Conservation (phyloP, 2,113 vertebrate species). For the Mesocricetus auratus region DNA sequence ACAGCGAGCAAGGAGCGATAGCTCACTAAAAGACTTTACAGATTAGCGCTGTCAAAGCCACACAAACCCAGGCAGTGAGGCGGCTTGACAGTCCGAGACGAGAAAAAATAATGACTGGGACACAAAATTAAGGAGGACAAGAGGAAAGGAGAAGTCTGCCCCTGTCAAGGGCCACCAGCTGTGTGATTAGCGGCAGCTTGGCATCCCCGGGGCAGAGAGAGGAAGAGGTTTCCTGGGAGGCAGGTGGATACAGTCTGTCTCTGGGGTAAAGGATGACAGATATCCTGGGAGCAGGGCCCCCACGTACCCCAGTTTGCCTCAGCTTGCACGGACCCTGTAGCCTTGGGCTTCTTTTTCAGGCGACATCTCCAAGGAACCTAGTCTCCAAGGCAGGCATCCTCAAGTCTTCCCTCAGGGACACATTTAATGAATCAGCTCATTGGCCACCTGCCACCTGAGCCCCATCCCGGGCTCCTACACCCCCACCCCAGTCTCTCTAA, state of each 20-base stretch:
- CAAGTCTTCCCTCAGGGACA: constrained; percentile 71
- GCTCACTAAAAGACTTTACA: neutral
- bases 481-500: constrained; percentile 33
- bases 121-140: neutral
- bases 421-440: constrained; percentile 74
- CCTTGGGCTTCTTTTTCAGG: constrained; percentile 32
- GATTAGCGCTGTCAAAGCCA: constrained; percentile 39
- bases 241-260: neutral
- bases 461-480: neutral
- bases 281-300: neutral
- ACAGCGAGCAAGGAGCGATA: neutral
- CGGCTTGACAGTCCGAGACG: neutral
- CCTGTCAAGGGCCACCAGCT: constrained; percentile 35
- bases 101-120: constrained; percentile 2
- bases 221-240: neutral
- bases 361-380: constrained; percentile 28
- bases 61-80: neutral
- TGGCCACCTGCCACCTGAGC: constrained; percentile 76
- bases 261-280: neutral
- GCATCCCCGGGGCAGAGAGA: neutral
- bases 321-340: neutral
- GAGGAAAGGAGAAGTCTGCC: neutral
- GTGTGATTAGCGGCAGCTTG: constrained; percentile 28
- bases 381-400: constrained; percentile 48
- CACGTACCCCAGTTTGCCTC: neutral